Evolutionary conservation across 1,140 invertebrate species (phyloP), one percentile per base, ranked within the genome.

Genomic region (Amphibalanus amphitrite): DNA sequence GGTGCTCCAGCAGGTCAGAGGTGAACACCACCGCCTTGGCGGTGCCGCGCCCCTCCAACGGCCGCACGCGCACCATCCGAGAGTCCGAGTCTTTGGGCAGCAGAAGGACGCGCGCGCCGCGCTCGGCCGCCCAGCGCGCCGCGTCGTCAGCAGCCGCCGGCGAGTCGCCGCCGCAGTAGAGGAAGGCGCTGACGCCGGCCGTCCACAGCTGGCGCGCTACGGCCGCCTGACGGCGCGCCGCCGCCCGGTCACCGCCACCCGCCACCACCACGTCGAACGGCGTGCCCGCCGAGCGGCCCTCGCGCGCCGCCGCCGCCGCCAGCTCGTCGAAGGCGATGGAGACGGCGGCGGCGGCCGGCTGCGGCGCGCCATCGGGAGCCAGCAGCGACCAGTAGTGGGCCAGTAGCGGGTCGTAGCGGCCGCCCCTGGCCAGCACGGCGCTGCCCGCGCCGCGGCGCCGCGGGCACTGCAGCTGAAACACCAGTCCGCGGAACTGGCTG

Each of bases 401-500:
- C 67, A 76, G 76, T 71, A 72, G 82, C 74, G 88, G 85, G 67
- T 80, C 77, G 33, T 83, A 83, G 38, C 86, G 77, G 29, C 78
- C 78, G n/a, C 78, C 75, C 65, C 84, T 82, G 72, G 86, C 81
- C 72, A 83, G 80, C 23, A 84, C 79, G 69, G 84, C 77, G 72
- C 81, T 79, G 40, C 83, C 82, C 20, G 78, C 77, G 64, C 83
- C 79, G 68, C 80, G 77, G 25, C 81, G 82, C 3, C 85, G 74
- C 70, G 87, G 77, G 3, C 83, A 84, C 65, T 86, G 75, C 15
- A 88, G 71, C 47, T 87, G 78, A 29, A 85, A 78, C 70, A 86
- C 88, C 77, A 89, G 83, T 76, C 85, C 83, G 76, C 85, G 87
- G 76, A 90, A 84, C 78, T 90, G 89, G 72, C 82, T 81, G 77